Conservation (phyloP, 2,797 vertebrate species). For the Syngnathus rostellatus region DNA sequence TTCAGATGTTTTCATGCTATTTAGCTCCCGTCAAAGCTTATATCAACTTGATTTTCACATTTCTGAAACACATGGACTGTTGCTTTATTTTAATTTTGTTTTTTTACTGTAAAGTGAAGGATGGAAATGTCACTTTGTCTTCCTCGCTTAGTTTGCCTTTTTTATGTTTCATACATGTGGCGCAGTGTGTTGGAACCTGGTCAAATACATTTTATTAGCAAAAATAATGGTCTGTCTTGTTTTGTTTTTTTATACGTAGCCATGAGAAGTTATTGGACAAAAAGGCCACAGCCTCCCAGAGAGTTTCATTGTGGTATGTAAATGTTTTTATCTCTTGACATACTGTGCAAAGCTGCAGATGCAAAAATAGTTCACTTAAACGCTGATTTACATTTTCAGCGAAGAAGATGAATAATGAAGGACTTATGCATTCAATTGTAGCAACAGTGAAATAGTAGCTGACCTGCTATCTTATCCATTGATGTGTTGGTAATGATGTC, state of each 20-base stretch:
- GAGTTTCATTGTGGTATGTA: too few species aligned
- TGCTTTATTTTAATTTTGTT: neutral
- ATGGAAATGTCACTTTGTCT: neutral
- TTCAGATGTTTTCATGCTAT: conserved; percentile 11
- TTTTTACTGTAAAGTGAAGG: neutral
- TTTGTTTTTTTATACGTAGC: neutral
- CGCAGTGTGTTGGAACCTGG: conserved; percentile 29
- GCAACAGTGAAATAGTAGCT: neutral
- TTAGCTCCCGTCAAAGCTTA: neutral
- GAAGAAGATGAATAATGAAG: neutral
- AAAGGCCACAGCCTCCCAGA: neutral
- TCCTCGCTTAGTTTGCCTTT: neutral
- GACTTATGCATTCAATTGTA: neutral
- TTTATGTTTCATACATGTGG: neutral
- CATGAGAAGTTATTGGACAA: too few species aligned
- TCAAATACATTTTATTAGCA: conserved; percentile 54
- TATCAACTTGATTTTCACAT: neutral
- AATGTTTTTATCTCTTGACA: too few species aligned
- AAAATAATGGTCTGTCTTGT: neutral
- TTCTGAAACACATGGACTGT: neutral
- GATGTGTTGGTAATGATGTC: conserved; percentile 1
- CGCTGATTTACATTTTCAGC: too few species aligned
- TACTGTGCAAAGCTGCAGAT: too few species aligned
- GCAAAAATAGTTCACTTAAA: too few species aligned
- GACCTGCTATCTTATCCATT: neutral